These are phyloP conservation scores for Benitochromis conjunctus DNA, from an alignment of 2,113 vertebrate species.

Conservation along the genomic window DNA sequence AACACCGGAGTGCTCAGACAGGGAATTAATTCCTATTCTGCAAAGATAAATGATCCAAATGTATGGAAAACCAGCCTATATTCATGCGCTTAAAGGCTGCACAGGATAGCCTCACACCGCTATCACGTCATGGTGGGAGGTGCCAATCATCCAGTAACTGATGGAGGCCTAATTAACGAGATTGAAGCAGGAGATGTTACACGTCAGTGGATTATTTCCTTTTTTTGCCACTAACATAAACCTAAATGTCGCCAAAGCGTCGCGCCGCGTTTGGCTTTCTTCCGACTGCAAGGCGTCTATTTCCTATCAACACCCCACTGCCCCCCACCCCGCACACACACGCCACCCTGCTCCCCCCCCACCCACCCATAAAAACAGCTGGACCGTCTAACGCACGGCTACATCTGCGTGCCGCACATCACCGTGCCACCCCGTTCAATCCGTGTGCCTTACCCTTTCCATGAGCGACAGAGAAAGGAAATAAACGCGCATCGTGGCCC, in stretches of 20 bases:
- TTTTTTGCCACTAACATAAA: not conserved
- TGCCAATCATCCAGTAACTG: slow-evolving; percentile 56
- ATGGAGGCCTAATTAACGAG: slow-evolving; percentile 52
- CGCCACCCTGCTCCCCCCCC: not conserved
- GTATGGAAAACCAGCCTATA: not conserved
- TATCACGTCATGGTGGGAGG: slow-evolving; percentile 57
- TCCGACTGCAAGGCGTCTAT: slow-evolving; percentile 38
- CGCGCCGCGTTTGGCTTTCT: slow-evolving; percentile 2
- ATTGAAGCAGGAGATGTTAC: not conserved
- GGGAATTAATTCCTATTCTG: not conserved
- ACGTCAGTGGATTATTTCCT: not conserved
- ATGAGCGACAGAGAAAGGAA: slow-evolving; percentile 48
- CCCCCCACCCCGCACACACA: not conserved
- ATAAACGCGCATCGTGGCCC: slow-evolving; percentile 33
- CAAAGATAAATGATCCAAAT: not conserved
- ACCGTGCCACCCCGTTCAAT: not conserved
- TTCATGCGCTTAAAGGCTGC: not conserved
- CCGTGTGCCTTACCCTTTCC: slow-evolving; percentile 66
- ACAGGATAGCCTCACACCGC: slow-evolving; percentile 20
- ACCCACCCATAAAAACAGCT: slow-evolving; percentile 67
- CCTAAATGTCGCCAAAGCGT: not conserved
- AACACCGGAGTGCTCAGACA: not conserved
- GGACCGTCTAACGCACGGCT: slow-evolving; percentile 48
- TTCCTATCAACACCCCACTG: slow-evolving; percentile 41
- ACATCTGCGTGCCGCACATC: not conserved